Evolutionary conservation across 1,140 invertebrate genomes (phyloP), one percentile per base, ranked within the genome.

Genomic region (Mycetomoellerius zeteki): DNA sequence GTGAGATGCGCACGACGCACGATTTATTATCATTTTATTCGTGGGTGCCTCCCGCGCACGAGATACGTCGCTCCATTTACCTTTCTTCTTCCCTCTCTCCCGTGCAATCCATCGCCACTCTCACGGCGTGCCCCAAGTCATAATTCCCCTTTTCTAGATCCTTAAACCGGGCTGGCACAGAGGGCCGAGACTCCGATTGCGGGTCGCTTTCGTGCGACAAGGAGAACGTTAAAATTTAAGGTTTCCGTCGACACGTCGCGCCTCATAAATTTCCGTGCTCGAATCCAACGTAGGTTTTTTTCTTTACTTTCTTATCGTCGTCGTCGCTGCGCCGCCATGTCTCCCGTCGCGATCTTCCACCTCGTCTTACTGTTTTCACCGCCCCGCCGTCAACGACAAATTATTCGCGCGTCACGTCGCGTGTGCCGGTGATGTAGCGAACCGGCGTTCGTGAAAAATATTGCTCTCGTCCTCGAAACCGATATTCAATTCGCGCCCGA

Each of bases 21-120:
- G 56, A 71, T 90, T 91, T 90, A 90, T 91, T 88, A 90, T 86
- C 67, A 90, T 91, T 90, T 91, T 91, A 91, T 90, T 91, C 89
- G 65, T 21, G 89, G 77, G 82, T 84, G 82, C 69, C 58, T 71
- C 62, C 73, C 86, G 71, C 52, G 71, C 52, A 24, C 67, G 56
- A 72, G 21, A 71, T 30, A 64, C 65, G 6, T 21, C 64, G n/a
- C 33, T 65, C n/a, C 33, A 33, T 47, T 65, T 24, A 24, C 43
- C 54, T 54, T 81, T 16, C 33, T 27, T 43, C n/a, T 12, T 2
- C 50, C 43, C 27, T 50, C 64, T 37, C 72, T 77, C 30, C 56
- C 33, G 0, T 14, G 0, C n/a, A 21, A 3, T 6, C 33, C 65
- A 3, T 6, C 33, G 64, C 33, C 12, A 67, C 50, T 69, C 65